Evolutionary conservation across 2,888 invertebrate species (phyloP).

Genomic region (Saturnia japonica): DNA sequence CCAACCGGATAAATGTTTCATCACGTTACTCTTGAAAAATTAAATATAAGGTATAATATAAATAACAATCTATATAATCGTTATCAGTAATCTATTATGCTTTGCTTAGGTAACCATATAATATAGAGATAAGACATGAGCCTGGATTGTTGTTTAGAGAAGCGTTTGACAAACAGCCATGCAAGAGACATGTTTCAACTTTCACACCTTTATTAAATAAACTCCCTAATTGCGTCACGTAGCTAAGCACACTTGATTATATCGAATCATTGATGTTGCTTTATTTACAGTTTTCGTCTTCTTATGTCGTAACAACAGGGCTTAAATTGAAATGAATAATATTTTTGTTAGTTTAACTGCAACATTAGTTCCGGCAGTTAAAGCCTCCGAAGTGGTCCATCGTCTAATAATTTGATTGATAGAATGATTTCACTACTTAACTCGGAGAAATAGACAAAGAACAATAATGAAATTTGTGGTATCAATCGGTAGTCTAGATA

Average conservation of each 20-base stretch:
- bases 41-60: too few relatives aligned
- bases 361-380: not conserved
- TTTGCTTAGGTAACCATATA: not conserved
- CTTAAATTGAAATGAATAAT: not conserved
- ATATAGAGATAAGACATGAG: not conserved
- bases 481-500: constrained; percentile 8
- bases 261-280: not conserved
- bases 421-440: constrained; percentile 13
- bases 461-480: constrained; percentile 13
- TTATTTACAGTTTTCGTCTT: not conserved
- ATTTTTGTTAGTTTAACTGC: constrained; percentile 11
- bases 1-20: too few relatives aligned
- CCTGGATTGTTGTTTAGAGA: constrained; percentile 2
- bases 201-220: constrained; percentile 21
- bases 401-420: constrained; percentile 14
- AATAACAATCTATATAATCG: too few relatives aligned
- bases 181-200: constrained; percentile 16
- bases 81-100: too few relatives aligned
- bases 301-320: not conserved
- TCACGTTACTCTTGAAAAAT: too few relatives aligned
- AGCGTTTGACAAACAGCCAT: not conserved
- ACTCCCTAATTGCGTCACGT: constrained; percentile 18
- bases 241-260: constrained; percentile 11
- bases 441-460: constrained; percentile 12
- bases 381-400: constrained; percentile 12